These are phyloP conservation scores for Drosophila incognita DNA, from an alignment of 2,888 invertebrate genomes.

Conservation along the genomic window DNA sequence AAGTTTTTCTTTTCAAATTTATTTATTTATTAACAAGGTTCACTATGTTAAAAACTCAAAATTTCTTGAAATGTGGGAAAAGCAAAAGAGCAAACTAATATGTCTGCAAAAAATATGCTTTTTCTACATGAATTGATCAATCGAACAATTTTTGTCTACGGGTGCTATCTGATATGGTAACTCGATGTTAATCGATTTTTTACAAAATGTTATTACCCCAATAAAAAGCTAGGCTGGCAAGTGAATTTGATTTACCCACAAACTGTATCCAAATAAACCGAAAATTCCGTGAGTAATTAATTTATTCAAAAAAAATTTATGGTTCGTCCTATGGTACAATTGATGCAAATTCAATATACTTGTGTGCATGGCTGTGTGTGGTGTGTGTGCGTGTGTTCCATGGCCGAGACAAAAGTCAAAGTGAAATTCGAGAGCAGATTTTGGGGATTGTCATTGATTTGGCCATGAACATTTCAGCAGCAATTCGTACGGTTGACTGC, in stretches of 20 bases:
- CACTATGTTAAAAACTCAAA: no score
- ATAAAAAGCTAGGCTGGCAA: background rate
- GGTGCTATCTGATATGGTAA: background rate
- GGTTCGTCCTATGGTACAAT: background rate
- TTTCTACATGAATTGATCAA: background rate
- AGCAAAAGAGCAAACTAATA: background rate
- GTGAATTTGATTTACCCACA: background rate
- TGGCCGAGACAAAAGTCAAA: conserved; percentile 55
- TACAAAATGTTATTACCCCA: background rate
- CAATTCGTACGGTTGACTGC: conserved; percentile 41
- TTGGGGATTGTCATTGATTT: conserved; percentile 63
- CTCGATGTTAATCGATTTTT: background rate
- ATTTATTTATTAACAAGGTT: background rate
- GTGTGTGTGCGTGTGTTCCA: background rate
- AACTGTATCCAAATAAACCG: background rate
- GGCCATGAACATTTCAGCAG: conserved; percentile 56
- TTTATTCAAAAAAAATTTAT: background rate
- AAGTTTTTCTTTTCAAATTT: background rate
- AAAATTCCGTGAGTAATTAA: background rate
- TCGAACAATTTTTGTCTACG: background rate
- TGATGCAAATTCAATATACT: conserved; percentile 36
- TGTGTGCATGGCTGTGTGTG: conserved; percentile 7
- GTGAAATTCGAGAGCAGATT: conserved; percentile 62
- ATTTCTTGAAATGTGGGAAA: background rate
- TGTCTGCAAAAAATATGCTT: background rate